phyloP scores from a whole-genome alignment of 2,113 vertebrate genomes.

The Corythoichthys intestinalis region DNA sequence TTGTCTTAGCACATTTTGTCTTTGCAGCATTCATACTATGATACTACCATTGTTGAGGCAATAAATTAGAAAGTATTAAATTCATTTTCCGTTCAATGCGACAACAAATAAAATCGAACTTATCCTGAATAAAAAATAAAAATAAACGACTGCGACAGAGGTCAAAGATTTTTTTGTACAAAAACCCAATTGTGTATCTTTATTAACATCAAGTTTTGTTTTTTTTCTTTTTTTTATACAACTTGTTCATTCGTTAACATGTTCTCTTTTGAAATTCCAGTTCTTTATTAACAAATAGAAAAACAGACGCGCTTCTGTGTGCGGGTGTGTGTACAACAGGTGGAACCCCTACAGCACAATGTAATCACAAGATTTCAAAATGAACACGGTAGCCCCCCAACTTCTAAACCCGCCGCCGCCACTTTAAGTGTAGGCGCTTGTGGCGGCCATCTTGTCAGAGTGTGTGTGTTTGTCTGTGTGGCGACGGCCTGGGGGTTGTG shows the following conservation, averaged over 20 bases:
- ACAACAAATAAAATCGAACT: not conserved
- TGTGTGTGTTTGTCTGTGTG: constrained; percentile 14
- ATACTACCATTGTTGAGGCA: no score
- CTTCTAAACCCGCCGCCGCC: not conserved
- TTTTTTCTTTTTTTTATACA: constrained; percentile 19
- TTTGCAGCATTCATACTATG: no score
- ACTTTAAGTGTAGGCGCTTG: constrained; percentile 42
- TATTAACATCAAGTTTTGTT: constrained; percentile 93
- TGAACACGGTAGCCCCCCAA: constrained; percentile 72
- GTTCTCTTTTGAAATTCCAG: constrained; percentile 71
- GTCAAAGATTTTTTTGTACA: constrained; percentile 71
- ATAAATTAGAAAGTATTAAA: not conserved
- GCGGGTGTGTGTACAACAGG: constrained; percentile 89
- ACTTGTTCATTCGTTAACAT: constrained; percentile 47
- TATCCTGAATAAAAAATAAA: constrained; percentile 11
- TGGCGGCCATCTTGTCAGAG: constrained; percentile 8
- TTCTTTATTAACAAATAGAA: constrained; percentile 98
- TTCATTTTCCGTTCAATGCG: not conserved
- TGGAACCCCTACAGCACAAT: constrained; percentile 97
- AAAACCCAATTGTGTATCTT: constrained; percentile 99
- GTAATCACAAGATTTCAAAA: constrained; percentile 97
- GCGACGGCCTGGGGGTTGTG: constrained; percentile 60
- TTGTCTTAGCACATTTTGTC: no score
- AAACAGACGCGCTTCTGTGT: constrained; percentile 83
- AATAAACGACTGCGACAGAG: constrained; percentile 5